phyloP scores from a whole-genome alignment of 2,797 vertebrate genomes.

The Enoplosus armatus region DNA sequence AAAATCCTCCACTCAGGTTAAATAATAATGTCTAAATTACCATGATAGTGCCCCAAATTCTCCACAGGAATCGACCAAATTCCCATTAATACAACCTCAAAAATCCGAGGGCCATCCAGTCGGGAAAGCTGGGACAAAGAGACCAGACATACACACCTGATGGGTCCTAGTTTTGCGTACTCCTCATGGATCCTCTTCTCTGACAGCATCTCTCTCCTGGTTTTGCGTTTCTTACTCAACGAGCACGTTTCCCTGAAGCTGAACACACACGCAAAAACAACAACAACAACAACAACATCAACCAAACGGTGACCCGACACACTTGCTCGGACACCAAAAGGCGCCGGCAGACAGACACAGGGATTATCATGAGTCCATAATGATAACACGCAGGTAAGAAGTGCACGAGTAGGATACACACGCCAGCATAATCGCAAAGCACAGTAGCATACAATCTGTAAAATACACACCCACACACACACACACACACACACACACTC shows the following conservation, averaged over 20 bases:
- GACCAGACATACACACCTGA: slow-evolving; percentile 83
- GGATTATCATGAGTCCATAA: slow-evolving; percentile 61
- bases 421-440: slow-evolving; percentile 35
- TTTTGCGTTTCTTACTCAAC: slow-evolving; percentile 96
- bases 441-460: neutral
- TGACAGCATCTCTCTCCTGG: slow-evolving; percentile 92
- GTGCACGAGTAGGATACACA: neutral
- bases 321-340: too few relatives aligned
- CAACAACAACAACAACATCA: slow-evolving; percentile 22
- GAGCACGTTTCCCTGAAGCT: slow-evolving; percentile 98
- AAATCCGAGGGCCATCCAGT: neutral
- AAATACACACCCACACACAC: slow-evolving; percentile 55
- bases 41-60: neutral
- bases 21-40: neutral
- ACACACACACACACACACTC: slow-evolving; percentile 70
- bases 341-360: too few relatives aligned
- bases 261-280: slow-evolving; percentile 44
- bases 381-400: slow-evolving; percentile 33
- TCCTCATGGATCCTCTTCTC: slow-evolving; percentile 96
- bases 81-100: neutral
- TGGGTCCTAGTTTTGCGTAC: slow-evolving; percentile 92
- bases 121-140: neutral
- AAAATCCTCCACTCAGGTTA: neutral
- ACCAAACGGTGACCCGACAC: slow-evolving; percentile 10
- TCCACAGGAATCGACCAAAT: neutral